Evolutionary conservation across 92 coral and sea anemone genomes (phyloP).

Genomic region (Blastomussa wellsi): DNA sequence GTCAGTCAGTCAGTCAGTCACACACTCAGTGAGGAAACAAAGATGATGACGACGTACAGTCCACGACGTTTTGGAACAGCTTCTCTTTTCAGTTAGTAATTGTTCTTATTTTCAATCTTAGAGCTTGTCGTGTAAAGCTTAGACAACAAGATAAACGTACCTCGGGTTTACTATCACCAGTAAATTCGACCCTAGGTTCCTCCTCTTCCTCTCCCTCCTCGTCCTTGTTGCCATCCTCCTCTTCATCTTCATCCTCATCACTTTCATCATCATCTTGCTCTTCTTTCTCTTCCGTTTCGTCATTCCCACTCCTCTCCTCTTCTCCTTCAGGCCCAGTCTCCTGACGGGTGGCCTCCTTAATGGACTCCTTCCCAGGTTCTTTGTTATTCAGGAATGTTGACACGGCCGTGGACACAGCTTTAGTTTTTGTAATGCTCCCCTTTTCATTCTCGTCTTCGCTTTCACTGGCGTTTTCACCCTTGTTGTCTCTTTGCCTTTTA

Average conservation of each 20-base stretch:
- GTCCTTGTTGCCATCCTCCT: too few relatives aligned
- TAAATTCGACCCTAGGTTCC: conserved; percentile 60
- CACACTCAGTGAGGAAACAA: too few relatives aligned
- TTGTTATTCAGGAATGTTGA: conserved; percentile 58
- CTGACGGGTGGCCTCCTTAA: background rate
- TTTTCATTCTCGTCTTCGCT: conserved; percentile 35
- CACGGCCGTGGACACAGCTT: conserved; percentile 76
- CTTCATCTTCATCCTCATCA: conserved; percentile 20
- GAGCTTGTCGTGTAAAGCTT: background rate
- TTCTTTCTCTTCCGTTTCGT: conserved; percentile 33
- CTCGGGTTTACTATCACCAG: conserved; percentile 34
- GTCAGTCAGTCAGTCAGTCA: too few relatives aligned
- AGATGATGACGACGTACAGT: too few relatives aligned
- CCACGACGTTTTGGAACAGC: background rate
- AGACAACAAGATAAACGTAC: conserved; percentile 16
- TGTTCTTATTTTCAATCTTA: too few relatives aligned
- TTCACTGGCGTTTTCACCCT: conserved; percentile 38
- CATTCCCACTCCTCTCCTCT: conserved; percentile 39
- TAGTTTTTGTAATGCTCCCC: conserved; percentile 23
- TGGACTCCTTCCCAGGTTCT: conserved; percentile 22
- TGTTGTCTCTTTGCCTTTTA: conserved; percentile 20
- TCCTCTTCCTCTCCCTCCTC: conserved; percentile 61
- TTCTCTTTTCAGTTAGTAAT: background rate
- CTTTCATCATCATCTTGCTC: background rate
- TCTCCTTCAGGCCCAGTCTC: conserved; percentile 20